Base-by-base conservation (phyloP, 2,113 vertebrate species). In the Cacatua alba region DNA sequence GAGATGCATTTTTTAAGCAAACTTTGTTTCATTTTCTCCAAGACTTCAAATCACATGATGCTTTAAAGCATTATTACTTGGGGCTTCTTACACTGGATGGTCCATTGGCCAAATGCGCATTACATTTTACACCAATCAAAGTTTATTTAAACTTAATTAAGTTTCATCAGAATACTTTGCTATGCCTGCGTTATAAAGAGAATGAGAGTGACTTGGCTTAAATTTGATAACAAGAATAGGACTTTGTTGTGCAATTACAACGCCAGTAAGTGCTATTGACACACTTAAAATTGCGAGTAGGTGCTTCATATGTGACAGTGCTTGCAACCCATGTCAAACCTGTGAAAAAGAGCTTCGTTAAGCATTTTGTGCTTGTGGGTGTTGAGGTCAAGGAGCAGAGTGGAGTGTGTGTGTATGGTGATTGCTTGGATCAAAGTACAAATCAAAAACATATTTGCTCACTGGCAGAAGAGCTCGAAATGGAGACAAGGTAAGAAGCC, bases 131-230 rank as follows among this genome's bases (percentile, higher is more conserved):
- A 86, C 64, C 51, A 53, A n/a, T 63, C 55, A 68, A n/a, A 63
- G 29, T 82, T 92, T 75, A 68, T 75, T 94, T 86, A 75, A 86
- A 86, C 88, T 88, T 59, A 77, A 69, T 92, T 77, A 84, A 78
- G 74, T 55, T 81, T 93, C 31, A 83, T 90, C 43, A 57, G 59
- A 14, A n/a, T 62, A 44, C n/a, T 92, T 92, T 78, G 37, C 51
- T 88, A 7, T 67, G 41, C 37, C 51, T 43, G 55, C 2, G 3
- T 81, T 90, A 44, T 65, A 71, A 82, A 43, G 35, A 76, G 29
- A 82, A 24, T 0, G 2, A 69, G 71, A 68, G 16, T 13, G 77
- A 55, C 41, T 83, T 75, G 26, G 28, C 41, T 70, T 23, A 69
- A 68, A 43, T 86, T 76, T 82, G 39, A 16, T 85, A 55, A 18